A percentile compares a stretch with the other conserved stretches of the same genome.
These are phyloP conservation scores for Vombatus ursinus DNA, from an alignment of 2,113 vertebrate genomes.

Conservation along the genomic window DNA sequence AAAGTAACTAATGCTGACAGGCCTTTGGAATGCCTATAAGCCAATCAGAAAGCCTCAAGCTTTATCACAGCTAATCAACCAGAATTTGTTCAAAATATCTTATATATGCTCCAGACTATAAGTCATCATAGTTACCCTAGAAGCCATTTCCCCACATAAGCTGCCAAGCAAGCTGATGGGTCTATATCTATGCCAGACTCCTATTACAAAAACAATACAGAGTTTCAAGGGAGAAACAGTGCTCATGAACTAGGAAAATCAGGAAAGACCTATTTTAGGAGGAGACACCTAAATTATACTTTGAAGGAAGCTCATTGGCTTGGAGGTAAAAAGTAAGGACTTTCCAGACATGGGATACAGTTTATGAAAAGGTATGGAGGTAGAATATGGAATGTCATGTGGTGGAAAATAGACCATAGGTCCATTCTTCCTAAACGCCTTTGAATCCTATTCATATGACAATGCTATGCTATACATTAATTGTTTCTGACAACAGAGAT, in stretches of 20 bases:
- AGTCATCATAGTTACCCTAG: not conserved
- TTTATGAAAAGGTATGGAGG: not conserved
- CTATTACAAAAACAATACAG: not conserved
- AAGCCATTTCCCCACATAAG: not conserved
- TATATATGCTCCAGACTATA: not conserved
- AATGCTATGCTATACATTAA: conserved; percentile 71
- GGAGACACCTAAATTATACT: not conserved
- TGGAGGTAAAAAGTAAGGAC: not conserved
- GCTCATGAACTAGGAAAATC: not conserved
- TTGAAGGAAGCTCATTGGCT: not conserved
- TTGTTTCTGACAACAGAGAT: conserved; percentile 75
- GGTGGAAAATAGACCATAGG: not conserved
- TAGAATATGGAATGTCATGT: not conserved
- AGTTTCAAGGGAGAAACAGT: not conserved
- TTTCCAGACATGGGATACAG: not conserved
- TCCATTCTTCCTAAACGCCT: conserved; percentile 51
- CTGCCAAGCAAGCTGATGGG: not conserved
- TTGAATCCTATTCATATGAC: conserved; percentile 74
- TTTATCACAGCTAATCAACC: not conserved
- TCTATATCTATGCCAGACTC: not conserved
- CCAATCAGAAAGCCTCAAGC: not conserved
- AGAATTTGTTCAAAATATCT: not conserved
- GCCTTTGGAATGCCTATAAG: not conserved
- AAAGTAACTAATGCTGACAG: not conserved
- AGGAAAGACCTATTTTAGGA: not conserved